Evolutionary conservation across 2,888 invertebrate species (phyloP).

Genomic region (Drosophila vallismaia): DNA sequence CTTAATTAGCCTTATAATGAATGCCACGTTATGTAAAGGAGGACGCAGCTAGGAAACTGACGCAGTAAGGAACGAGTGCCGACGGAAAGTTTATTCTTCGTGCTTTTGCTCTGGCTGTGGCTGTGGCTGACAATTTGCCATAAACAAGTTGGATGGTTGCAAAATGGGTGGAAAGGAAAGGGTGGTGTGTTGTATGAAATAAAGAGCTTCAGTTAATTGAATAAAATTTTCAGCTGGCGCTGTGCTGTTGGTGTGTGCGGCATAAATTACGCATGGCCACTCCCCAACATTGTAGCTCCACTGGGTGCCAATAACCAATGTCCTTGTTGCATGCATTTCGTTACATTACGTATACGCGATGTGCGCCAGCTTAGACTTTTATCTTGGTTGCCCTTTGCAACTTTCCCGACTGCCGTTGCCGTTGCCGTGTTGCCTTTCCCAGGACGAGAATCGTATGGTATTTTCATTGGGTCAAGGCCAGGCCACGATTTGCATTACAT

Average conservation of each 20-base stretch:
- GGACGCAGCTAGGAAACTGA: constrained; percentile 4
- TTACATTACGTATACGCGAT: constrained; percentile 29
- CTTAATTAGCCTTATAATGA: constrained; percentile 58
- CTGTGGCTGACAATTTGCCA: constrained; percentile 44
- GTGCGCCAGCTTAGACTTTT: constrained; percentile 52
- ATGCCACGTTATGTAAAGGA: constrained; percentile 34
- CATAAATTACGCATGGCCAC: constrained; percentile 56
- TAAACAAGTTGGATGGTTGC: constrained; percentile 49
- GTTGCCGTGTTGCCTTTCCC: constrained; percentile 37
- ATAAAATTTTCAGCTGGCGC: constrained; percentile 45
- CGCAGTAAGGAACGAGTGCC: constrained; percentile 23
- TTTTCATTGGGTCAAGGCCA: constrained; percentile 67
- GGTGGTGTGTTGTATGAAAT: background rate
- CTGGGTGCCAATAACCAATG: constrained; percentile 16
- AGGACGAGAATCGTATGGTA: constrained; percentile 24
- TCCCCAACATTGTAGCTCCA: constrained; percentile 22
- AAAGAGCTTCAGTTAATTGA: constrained; percentile 55
- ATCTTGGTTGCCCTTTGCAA: constrained; percentile 46
- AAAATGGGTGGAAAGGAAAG: background rate
- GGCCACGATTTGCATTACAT: constrained; percentile 60
- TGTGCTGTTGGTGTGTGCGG: constrained; percentile 19
- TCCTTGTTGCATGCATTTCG: constrained; percentile 32
- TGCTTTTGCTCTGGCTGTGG: constrained; percentile 11
- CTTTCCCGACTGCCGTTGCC: constrained; percentile 10
- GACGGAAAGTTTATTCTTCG: constrained; percentile 10